Conservation (phyloP, 2,888 invertebrate species). For the Cynaeus angustus region DNA sequence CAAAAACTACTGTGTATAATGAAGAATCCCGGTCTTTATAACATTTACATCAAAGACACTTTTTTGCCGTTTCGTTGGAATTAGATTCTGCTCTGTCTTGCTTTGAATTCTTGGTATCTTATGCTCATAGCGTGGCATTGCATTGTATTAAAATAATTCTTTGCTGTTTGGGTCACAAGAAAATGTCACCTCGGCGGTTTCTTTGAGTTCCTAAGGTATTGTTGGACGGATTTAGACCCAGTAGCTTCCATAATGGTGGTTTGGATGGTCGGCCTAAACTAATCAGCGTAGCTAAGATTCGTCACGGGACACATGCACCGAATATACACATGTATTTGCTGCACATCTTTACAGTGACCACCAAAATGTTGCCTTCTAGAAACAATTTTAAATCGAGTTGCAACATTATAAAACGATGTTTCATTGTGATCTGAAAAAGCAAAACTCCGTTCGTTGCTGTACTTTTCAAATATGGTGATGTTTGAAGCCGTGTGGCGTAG, state of each 20-base stretch:
- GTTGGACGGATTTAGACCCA: slow-evolving; percentile 54
- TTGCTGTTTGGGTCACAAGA: slow-evolving; percentile 19
- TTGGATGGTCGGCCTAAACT: slow-evolving; percentile 50
- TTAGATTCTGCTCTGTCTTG: neutral
- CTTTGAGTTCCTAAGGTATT: slow-evolving; percentile 54
- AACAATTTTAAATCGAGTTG: no score
- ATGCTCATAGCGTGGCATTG: neutral
- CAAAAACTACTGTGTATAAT: no score
- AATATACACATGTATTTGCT: slow-evolving; percentile 22
- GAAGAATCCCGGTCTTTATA: no score
- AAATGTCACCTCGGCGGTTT: slow-evolving; percentile 54
- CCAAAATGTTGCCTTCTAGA: slow-evolving; percentile 43
- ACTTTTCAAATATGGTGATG: no score
- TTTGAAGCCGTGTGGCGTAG: no score
- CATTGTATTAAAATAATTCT: slow-evolving; percentile 28
- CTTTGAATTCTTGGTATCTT: neutral
- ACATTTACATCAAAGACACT: neutral
- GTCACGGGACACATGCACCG: slow-evolving; percentile 53
- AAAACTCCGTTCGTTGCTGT: no score
- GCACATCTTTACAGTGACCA: slow-evolving; percentile 49
- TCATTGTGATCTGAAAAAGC: no score
- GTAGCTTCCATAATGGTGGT: slow-evolving; percentile 48
- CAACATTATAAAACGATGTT: no score
- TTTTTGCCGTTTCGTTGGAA: neutral
- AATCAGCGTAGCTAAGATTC: slow-evolving; percentile 58